Percentiles rank a stretch among this genome's conserved stretches.
phyloP scores from a whole-genome alignment of 2,888 invertebrate genomes.

The Coelinius sp. region DNA sequence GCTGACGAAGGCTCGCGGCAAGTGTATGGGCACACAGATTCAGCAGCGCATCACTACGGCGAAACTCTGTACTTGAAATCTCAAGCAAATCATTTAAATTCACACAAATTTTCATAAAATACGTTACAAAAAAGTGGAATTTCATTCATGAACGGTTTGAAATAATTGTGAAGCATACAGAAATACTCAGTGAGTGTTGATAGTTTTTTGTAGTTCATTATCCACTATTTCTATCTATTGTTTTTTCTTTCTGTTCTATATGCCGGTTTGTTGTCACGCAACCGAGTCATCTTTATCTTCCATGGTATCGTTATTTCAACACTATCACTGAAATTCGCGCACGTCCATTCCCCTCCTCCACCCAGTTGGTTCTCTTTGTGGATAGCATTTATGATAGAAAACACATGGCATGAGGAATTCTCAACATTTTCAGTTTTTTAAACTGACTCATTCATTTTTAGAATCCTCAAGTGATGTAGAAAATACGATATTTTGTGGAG shows the following conservation, averaged over 20 bases:
- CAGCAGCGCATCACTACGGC: no score
- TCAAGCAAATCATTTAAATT: background rate
- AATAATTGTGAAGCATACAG: background rate
- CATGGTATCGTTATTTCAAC: conserved; percentile 4
- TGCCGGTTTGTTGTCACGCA: conserved; percentile 8
- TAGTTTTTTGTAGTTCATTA: conserved; percentile 14
- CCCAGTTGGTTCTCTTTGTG: background rate
- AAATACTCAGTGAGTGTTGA: background rate
- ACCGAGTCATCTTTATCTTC: conserved; percentile 5
- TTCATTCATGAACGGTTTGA: background rate
- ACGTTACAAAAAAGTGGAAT: background rate
- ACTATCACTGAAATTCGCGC: background rate
- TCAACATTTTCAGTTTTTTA: background rate
- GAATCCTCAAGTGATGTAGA: background rate
- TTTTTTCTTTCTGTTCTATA: background rate
- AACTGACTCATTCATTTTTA: conserved; percentile 4
- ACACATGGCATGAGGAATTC: no score
- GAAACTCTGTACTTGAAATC: background rate
- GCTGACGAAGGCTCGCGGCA: background rate
- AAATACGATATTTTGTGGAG: conserved; percentile 6
- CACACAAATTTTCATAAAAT: background rate
- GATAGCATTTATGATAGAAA: background rate
- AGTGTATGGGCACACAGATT: no score
- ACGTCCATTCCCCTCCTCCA: background rate
- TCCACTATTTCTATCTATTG: background rate